A percentile compares a stretch with the other conserved stretches of the same genome.
Conservation (phyloP, 2,113 vertebrate species). For the Poeciliopsis occidentalis region DNA sequence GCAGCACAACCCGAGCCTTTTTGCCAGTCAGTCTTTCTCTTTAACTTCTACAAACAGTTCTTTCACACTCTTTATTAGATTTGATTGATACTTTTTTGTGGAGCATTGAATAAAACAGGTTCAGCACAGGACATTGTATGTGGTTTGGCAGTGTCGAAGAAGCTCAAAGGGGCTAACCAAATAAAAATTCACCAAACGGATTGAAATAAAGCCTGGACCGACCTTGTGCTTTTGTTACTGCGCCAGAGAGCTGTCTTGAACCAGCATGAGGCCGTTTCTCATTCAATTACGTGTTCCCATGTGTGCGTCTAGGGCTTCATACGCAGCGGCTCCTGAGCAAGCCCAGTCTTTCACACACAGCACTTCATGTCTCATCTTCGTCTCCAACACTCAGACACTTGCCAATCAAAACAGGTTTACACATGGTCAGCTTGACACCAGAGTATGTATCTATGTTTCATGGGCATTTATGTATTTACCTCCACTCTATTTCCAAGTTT, state of each 20-base stretch:
- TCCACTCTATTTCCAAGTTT: neutral
- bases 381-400: constrained; percentile 50
- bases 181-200: constrained; percentile 62
- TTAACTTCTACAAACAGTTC: constrained; percentile 59
- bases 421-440: constrained; percentile 24
- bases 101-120: constrained; percentile 67
- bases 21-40: constrained; percentile 45
- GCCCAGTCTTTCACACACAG: constrained; percentile 63
- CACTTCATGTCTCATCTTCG: constrained; percentile 40
- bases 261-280: constrained; percentile 70
- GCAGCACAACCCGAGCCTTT: constrained; percentile 22
- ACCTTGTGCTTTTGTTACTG: constrained; percentile 58
- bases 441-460: constrained; percentile 28
- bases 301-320: constrained; percentile 72
- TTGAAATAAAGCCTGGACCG: constrained; percentile 38
- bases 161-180: constrained; percentile 57
- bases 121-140: constrained; percentile 76
- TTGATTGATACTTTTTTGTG: constrained; percentile 61
- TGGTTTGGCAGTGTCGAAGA: constrained; percentile 54
- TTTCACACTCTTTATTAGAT: constrained; percentile 74
- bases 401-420: constrained; percentile 66
- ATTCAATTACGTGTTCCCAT: constrained; percentile 80
- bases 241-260: constrained; percentile 75
- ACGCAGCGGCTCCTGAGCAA: constrained; percentile 60
- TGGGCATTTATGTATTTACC: constrained; percentile 15